Base-by-base conservation (phyloP, 2,888 invertebrate genomes). In the Phaedon cochleariae region DNA sequence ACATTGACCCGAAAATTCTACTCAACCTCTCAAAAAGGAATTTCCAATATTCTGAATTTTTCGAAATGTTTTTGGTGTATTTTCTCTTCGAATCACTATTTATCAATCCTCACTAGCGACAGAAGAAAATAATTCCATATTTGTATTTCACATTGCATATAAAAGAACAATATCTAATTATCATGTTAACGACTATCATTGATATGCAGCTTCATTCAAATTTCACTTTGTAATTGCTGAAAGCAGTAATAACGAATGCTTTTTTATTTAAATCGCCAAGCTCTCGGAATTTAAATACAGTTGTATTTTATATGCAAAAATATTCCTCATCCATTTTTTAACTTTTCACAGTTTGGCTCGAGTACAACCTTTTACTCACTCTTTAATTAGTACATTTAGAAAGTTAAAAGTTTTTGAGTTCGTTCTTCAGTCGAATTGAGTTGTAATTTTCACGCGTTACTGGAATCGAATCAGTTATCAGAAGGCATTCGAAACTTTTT, bases 231-330 rank as follows among this genome's bases (percentile, higher is more conserved):
- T 34, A 12, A 34, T 2, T 63, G 62, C 61, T 46, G 62, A 63
- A 66, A 57, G 68, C 67, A 69, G 70, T 69, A 26, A 26, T 70
- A 68, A 61, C 65, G 67, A 70, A 65, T 59, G 68, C 59, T 67
- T 64, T 70, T 72, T 71, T 70, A 73, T 72, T 73, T 69, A 64
- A 72, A 69, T 71, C 65, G 60, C 46, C 58, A 71, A 69, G 64
- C 26, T 65, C 68, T 66, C 63, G 62, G 64, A 66, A 71, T 71
- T 71, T 72, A 67, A n/a, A n/a, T 68, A 20, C 65, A 41, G 60
- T 53, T 58, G 54, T 26, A 26, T 57, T 57, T 45, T 21, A 45
- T 64, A 73, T 73, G 73, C 58, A 73, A 73, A 73, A 71, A 68
- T 63, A 73, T 71, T 71, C 73, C 57, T 60, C 62, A 69, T 69